Conservation (phyloP, 1,140 invertebrate genomes). For the Platorchestia sp. region DNA sequence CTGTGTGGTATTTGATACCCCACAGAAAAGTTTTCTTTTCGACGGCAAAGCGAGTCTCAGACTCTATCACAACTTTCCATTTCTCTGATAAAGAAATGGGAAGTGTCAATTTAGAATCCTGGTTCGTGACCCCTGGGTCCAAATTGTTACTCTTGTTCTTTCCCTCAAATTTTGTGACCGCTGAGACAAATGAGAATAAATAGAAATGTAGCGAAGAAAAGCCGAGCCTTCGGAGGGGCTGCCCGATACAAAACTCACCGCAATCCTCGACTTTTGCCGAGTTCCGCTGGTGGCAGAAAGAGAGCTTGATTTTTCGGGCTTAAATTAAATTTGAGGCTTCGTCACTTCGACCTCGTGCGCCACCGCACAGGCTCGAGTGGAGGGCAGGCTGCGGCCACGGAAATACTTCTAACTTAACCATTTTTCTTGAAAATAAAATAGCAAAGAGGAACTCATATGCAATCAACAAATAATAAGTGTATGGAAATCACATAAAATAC, state of each 20-base stretch:
- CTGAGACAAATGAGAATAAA: background rate
- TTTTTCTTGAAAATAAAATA: background rate
- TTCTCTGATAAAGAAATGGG: background rate
- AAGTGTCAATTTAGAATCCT: background rate
- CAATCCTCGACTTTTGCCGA: background rate
- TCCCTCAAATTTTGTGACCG: background rate
- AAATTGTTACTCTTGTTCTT: background rate
- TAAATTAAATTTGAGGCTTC: constrained; percentile 2
- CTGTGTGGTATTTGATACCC: background rate
- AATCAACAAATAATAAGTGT: too few species aligned
- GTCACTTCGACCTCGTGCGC: background rate
- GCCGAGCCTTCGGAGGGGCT: background rate
- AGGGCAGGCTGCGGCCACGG: background rate
- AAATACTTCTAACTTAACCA: background rate
- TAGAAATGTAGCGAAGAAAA: background rate
- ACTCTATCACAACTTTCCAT: background rate
- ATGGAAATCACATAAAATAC: too few species aligned
- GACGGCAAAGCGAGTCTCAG: background rate
- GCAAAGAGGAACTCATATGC: too few species aligned
- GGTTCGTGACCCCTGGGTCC: background rate
- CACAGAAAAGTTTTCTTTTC: background rate
- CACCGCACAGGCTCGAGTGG: background rate
- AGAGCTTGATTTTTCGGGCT: background rate
- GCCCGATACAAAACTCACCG: background rate
- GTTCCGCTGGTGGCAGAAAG: background rate